A percentile compares a stretch with the other conserved stretches of the same genome.
phyloP scores from a whole-genome alignment of 1,140 invertebrate species.

The Babylonia areolata region DNA sequence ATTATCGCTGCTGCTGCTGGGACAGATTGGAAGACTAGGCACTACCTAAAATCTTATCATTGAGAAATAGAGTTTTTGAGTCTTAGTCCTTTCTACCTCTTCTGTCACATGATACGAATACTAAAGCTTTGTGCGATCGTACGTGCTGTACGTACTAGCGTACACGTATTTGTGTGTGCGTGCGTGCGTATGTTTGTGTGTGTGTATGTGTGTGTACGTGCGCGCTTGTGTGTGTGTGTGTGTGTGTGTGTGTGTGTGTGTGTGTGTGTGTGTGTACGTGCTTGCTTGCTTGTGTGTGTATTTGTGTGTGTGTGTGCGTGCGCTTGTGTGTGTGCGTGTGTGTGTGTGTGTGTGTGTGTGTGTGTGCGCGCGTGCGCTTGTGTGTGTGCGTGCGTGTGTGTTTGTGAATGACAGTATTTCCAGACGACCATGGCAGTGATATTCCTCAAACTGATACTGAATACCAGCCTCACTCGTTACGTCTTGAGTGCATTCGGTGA shows the following conservation, averaged over 20 bases:
- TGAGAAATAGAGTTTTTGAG: no score
- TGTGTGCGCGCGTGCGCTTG: neutral
- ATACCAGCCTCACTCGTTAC: neutral
- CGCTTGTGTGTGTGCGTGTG: neutral
- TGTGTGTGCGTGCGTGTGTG: neutral
- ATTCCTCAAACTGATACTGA: neutral
- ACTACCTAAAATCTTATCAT: no score
- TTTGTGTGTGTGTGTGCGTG: constrained; percentile 4
- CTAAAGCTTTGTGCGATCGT: no score
- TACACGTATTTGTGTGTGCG: no score
- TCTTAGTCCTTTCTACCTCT: no score
- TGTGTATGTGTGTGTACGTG: no score
- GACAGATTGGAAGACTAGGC: no score
- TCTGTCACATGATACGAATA: no score
- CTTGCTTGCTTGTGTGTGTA: neutral
- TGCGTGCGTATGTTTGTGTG: no score
- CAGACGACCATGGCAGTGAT: neutral
- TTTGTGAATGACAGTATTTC: neutral
- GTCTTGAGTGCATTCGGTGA: neutral
- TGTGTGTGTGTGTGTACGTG: neutral
- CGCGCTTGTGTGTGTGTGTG: no score
- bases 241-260: constrained; percentile 21
- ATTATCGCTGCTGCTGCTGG: no score
- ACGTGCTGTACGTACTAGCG: no score
- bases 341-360: constrained; percentile 8